phyloP scores from a whole-genome alignment of 2,888 invertebrate genomes.

The Ennomos fuscantarius region DNA sequence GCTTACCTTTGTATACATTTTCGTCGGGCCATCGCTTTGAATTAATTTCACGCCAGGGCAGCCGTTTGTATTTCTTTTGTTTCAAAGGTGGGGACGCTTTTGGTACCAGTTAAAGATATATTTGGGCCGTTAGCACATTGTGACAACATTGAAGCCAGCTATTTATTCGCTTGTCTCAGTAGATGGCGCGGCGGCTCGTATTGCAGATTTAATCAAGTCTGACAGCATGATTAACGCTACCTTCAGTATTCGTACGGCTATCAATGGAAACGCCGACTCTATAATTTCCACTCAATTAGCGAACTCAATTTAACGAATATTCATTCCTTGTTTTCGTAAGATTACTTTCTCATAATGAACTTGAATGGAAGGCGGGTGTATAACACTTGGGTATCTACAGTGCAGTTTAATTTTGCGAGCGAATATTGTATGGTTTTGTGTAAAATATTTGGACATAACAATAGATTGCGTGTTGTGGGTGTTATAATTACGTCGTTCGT shows the following conservation, averaged over 20 bases:
- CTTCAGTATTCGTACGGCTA: conserved; percentile 64
- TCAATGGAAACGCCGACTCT: conserved; percentile 59
- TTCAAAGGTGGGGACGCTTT: conserved; percentile 66
- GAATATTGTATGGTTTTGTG: conserved; percentile 20
- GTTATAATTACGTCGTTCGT: conserved; percentile 53
- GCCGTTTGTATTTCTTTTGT: conserved; percentile 79
- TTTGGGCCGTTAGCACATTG: conserved; percentile 76
- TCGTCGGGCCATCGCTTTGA: conserved; percentile 75
- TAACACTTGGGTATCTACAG: background rate
- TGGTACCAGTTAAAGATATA: conserved; percentile 72
- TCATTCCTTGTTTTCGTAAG: conserved; percentile 36
- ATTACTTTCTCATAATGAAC: conserved; percentile 27
- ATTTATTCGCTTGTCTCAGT: conserved; percentile 78
- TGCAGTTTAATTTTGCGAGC: conserved; percentile 10
- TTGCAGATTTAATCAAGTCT: conserved; percentile 80
- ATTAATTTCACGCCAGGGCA: conserved; percentile 75
- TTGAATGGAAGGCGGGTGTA: conserved; percentile 2
- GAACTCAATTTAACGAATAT: conserved; percentile 47
- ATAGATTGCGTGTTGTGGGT: conserved; percentile 42
- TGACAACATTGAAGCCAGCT: conserved; percentile 73
- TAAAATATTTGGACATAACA: conserved; percentile 23
- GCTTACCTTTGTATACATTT: conserved; percentile 76
- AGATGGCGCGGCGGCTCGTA: conserved; percentile 70
- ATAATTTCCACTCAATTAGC: conserved; percentile 57
- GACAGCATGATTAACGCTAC: conserved; percentile 76